phyloP scores from a whole-genome alignment of 2,888 invertebrate species.

The Calameuta pallipes region DNA sequence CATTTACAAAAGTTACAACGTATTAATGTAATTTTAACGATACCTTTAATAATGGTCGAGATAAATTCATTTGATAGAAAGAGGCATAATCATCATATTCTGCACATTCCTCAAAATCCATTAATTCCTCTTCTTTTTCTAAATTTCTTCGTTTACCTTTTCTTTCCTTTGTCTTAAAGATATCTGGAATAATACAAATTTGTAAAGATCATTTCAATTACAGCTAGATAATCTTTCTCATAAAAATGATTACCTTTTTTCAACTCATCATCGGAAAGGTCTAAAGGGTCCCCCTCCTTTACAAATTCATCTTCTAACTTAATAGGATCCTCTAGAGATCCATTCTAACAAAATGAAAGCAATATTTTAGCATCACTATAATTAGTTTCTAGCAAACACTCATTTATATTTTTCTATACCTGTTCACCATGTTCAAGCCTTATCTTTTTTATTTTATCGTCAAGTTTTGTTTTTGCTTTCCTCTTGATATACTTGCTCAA shows the following conservation, averaged over 20 bases:
- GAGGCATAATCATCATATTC: slow-evolving; percentile 75
- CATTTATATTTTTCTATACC: slow-evolving; percentile 65
- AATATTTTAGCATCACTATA: not conserved
- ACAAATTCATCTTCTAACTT: slow-evolving; percentile 34
- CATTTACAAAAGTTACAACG: not conserved
- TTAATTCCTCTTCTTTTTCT: slow-evolving; percentile 65
- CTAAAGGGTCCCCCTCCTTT: slow-evolving; percentile 68
- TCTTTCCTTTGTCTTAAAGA: slow-evolving; percentile 56
- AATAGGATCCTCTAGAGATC: slow-evolving; percentile 49
- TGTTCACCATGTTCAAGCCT: slow-evolving; percentile 68
- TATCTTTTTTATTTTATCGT: slow-evolving; percentile 82
- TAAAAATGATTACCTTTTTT: slow-evolving; percentile 63
- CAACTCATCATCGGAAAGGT: slow-evolving; percentile 84
- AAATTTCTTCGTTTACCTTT: slow-evolving; percentile 64
- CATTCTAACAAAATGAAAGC: slow-evolving; percentile 31
- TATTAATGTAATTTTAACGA: not conserved
- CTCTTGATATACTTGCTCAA: slow-evolving; percentile 82
- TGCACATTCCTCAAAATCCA: slow-evolving; percentile 76
- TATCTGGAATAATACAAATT: slow-evolving; percentile 37
- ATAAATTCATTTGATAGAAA: slow-evolving; percentile 96
- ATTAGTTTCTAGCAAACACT: not conserved
- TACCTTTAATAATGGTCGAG: slow-evolving; percentile 89
- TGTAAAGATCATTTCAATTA: not conserved
- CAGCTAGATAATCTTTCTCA: not conserved
- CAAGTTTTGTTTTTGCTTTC: slow-evolving; percentile 83